Evolutionary conservation across 2,113 vertebrate genomes (phyloP).

Genomic region (human (Homo sapiens)): DNA sequence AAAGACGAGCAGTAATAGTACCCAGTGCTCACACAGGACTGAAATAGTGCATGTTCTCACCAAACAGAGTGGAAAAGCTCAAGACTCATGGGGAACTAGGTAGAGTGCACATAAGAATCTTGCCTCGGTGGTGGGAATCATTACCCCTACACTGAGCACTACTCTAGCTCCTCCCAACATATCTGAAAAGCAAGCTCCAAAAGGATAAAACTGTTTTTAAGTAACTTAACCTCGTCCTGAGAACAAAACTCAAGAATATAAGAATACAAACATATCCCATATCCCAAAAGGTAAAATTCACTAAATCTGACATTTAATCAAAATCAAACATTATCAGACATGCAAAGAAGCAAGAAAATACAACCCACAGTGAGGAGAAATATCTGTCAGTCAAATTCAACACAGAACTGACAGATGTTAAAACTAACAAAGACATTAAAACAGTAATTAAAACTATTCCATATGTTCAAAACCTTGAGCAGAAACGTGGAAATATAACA

Average conservation of each 20-base stretch:
- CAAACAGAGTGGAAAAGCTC: not conserved
- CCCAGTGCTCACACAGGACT: not conserved
- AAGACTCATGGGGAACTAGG: not conserved
- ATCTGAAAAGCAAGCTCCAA: not conserved
- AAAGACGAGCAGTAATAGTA: not conserved
- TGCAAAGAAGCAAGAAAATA: not conserved
- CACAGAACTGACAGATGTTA: not conserved
- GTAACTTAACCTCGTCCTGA: not conserved
- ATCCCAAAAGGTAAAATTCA: not conserved
- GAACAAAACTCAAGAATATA: not conserved
- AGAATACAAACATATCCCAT: not conserved
- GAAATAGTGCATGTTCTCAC: not conserved
- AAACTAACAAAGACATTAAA: slow-evolving; percentile 41
- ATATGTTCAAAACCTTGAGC: not conserved
- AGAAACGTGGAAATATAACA: not conserved
- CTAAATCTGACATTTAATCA: not conserved
- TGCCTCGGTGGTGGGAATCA: not conserved
- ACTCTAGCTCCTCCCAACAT: not conserved
- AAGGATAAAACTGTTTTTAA: not conserved
- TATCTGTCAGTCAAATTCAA: not conserved
- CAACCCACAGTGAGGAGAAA: not conserved
- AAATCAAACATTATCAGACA: not conserved
- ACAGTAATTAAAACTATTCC: slow-evolving; percentile 14
- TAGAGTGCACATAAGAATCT: not conserved
- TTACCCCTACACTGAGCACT: not conserved